phyloP scores from a whole-genome alignment of 2,113 vertebrate genomes.

The Planiliza haematocheilus region DNA sequence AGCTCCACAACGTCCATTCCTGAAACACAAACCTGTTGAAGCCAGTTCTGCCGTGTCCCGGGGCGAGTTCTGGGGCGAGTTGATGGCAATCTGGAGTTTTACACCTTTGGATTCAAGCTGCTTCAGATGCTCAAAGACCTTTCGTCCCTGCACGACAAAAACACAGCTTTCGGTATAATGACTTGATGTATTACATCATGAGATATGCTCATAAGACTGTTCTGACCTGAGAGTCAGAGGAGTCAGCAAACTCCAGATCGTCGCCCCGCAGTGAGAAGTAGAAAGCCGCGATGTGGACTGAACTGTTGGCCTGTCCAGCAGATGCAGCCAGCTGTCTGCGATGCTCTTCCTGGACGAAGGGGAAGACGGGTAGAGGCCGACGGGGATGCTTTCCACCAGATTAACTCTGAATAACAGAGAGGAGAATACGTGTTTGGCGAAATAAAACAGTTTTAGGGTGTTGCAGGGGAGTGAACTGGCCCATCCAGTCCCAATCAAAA shows the following conservation, averaged over 20 bases:
- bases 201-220: background rate
- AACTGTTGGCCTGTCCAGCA: constrained; percentile 79
- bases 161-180: background rate
- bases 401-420: constrained; percentile 65
- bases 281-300: constrained; percentile 83
- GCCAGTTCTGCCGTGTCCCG: constrained; percentile 77
- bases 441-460: no score
- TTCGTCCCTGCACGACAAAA: constrained; percentile 72
- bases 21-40: constrained; percentile 60
- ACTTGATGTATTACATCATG: background rate
- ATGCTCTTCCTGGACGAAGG: constrained; percentile 64
- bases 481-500: no score
- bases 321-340: constrained; percentile 77
- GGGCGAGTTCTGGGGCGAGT: constrained; percentile 74
- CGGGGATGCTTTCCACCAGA: constrained; percentile 84
- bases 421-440: no score
- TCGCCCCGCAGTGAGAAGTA: constrained; percentile 80
- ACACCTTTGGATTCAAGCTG: constrained; percentile 77
- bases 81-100: constrained; percentile 81
- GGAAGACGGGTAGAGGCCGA: constrained; percentile 55
- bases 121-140: constrained; percentile 78
- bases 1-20: background rate
- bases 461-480: no score
- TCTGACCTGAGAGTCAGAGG: constrained; percentile 73
- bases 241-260: constrained; percentile 20